These are phyloP conservation scores for Halictus quadricinctus DNA, from an alignment of 2,888 invertebrate species.

Conservation along the genomic window DNA sequence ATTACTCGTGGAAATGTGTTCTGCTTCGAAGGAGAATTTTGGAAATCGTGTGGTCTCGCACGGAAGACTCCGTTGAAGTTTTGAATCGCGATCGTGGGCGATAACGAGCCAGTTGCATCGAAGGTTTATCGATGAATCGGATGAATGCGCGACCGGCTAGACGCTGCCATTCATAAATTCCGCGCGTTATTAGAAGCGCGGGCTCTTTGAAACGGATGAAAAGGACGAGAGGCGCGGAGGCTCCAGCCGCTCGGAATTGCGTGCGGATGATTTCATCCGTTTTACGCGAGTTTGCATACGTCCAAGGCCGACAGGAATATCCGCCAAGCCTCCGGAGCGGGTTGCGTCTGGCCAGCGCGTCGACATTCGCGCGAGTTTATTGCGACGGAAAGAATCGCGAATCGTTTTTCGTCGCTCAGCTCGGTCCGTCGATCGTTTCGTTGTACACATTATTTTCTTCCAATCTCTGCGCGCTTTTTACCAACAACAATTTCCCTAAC, in stretches of 20 bases:
- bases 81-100: background rate
- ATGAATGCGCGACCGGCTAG: background rate
- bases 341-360: background rate
- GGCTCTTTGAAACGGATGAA: background rate
- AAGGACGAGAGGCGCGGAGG: background rate
- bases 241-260: constrained; percentile 37
- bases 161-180: constrained; percentile 27
- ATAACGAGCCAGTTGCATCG: constrained; percentile 9
- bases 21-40: background rate
- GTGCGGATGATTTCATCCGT: constrained; percentile 72
- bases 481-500: background rate
- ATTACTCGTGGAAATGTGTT: background rate
- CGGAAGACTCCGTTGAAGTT: background rate
- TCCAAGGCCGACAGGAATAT: constrained; percentile 64
- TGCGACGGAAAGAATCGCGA: background rate
- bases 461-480: background rate
- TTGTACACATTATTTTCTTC: background rate
- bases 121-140: background rate
- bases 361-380: constrained; percentile 8
- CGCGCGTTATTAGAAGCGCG: background rate
- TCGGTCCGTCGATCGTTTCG: background rate
- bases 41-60: background rate
- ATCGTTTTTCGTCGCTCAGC: background rate
- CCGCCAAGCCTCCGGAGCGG: background rate
- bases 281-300: constrained; percentile 69